A percentile compares a stretch with the other conserved stretches of the same genome.
Conservation (phyloP, 2,113 vertebrate genomes). For the Odocoileus virginianus region DNA sequence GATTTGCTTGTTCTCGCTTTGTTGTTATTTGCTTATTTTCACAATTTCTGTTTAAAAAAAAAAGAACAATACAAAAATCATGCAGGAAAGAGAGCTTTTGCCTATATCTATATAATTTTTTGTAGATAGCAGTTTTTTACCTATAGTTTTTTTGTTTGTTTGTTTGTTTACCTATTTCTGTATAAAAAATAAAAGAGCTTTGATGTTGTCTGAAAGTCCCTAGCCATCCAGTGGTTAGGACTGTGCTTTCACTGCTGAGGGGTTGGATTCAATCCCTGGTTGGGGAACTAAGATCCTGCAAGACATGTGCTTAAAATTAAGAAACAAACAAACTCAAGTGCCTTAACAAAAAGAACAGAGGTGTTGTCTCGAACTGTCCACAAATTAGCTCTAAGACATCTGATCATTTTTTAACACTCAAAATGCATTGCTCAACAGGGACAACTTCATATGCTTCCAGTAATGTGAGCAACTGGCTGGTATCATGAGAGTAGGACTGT, state of each 20-base stretch:
- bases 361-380: background rate
- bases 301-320: background rate
- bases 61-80: background rate
- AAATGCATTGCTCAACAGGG: background rate
- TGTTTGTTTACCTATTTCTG: too few species aligned
- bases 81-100: background rate
- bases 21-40: background rate
- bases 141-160: background rate
- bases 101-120: background rate
- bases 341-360: background rate
- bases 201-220: background rate
- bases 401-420: background rate
- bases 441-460: background rate
- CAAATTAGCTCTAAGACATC: background rate
- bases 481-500: background rate
- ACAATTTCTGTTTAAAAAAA: background rate
- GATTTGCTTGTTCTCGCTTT: background rate
- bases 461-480: background rate
- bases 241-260: background rate
- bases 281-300: background rate
- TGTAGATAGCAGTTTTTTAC: background rate
- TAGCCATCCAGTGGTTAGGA: background rate
- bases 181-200: background rate
- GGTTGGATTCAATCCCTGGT: background rate
- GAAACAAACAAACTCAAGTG: background rate